Conservation (phyloP, 2,797 vertebrate genomes). For the Diceros bicornis region DNA sequence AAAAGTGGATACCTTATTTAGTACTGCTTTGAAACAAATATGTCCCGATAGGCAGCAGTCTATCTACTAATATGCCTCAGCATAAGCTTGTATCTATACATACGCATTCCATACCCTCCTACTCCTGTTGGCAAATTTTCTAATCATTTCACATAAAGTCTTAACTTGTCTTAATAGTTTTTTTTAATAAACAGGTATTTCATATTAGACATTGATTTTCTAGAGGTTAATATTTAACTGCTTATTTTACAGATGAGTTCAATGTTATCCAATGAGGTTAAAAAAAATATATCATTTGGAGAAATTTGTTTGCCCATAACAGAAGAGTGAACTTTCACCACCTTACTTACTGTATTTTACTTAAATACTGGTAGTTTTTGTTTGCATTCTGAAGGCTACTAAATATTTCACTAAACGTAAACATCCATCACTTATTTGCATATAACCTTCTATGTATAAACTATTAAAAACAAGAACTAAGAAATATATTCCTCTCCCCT, state of each 20-base stretch:
- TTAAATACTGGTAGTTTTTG: not conserved
- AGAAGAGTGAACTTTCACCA: not conserved
- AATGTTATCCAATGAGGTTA: not conserved
- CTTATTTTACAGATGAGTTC: not conserved
- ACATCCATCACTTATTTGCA: not conserved
- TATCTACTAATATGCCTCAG: not conserved
- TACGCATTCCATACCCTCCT: not conserved
- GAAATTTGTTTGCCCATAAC: not conserved
- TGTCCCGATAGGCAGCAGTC: not conserved
- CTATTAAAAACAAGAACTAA: slow-evolving; percentile 1
- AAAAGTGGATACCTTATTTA: slow-evolving; percentile 38
- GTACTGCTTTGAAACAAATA: slow-evolving; percentile 49
- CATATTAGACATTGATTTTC: not conserved
- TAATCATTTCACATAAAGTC: slow-evolving; percentile 16
- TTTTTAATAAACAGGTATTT: not conserved
- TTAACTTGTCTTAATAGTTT: not conserved
- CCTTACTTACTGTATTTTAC: not conserved
- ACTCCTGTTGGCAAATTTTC: not conserved
- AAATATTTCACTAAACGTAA: not conserved
- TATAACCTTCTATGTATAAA: not conserved
- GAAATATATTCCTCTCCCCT: not conserved
- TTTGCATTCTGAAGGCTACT: not conserved
- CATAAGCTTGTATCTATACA: not conserved
- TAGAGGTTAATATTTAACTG: slow-evolving; percentile 28
- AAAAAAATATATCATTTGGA: not conserved